Evolutionary conservation across 2,797 vertebrate genomes (phyloP).

Genomic region (Pseudomugil gertrudae): DNA sequence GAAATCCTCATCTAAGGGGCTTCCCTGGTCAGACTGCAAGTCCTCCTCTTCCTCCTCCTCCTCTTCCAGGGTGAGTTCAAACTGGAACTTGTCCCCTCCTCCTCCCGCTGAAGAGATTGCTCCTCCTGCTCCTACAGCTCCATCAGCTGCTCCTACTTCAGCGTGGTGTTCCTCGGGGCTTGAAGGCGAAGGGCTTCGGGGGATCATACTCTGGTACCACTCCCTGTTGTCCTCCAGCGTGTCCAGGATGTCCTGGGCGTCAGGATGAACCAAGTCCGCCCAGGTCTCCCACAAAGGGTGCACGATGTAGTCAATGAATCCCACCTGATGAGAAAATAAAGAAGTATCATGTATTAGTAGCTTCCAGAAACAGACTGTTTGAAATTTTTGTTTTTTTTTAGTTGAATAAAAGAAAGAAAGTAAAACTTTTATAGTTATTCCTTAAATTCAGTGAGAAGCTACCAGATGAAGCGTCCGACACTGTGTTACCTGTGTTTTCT

Average conservation of each 20-base stretch:
- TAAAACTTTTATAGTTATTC: too few relatives aligned
- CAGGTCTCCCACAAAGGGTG: slow-evolving; percentile 96
- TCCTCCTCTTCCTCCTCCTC: slow-evolving; percentile 82
- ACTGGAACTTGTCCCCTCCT: slow-evolving; percentile 86
- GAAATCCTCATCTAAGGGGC: slow-evolving; percentile 78
- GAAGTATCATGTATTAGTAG: not conserved
- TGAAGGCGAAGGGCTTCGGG: slow-evolving; percentile 85
- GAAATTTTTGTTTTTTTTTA: not conserved
- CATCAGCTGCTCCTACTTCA: slow-evolving; percentile 49
- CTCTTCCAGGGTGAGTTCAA: slow-evolving; percentile 89
- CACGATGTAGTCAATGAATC: slow-evolving; percentile 93
- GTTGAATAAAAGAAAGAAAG: too few relatives aligned
- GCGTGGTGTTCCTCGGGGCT: slow-evolving; percentile 68
- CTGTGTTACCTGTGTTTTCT: slow-evolving; percentile 88
- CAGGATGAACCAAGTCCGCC: slow-evolving; percentile 93
- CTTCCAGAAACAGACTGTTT: not conserved
- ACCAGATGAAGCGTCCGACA: not conserved
- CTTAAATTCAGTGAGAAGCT: not conserved
- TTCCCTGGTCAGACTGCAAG: slow-evolving; percentile 76
- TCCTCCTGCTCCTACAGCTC: slow-evolving; percentile 37
- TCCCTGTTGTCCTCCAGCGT: slow-evolving; percentile 93
- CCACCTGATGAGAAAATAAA: slow-evolving; percentile 80
- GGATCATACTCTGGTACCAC: slow-evolving; percentile 97
- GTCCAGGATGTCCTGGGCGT: slow-evolving; percentile 92
- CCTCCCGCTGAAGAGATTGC: slow-evolving; percentile 24